phyloP scores from a whole-genome alignment of 2,888 invertebrate species.

The Hypomecis atomaria region DNA sequence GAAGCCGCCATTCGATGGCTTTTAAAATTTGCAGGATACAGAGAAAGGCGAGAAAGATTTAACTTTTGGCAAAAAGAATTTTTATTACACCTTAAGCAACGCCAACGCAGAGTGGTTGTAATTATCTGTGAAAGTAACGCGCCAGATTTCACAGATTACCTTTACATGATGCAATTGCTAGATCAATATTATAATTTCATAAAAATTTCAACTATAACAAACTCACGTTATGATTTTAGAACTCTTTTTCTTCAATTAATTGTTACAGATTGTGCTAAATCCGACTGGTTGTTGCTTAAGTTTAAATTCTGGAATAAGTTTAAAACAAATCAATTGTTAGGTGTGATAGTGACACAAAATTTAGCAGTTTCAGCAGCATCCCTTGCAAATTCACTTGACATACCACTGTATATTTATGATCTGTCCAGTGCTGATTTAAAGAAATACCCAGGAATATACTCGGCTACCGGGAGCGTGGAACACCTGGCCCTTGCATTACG shows the following conservation, averaged over 20 bases:
- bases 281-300: not conserved
- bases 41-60: not conserved
- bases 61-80: not conserved
- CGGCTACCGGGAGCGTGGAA: constrained; percentile 1
- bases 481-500: constrained; percentile 13
- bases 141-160: not conserved
- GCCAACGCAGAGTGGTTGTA: not conserved
- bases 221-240: not conserved
- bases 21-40: not conserved
- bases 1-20: no score
- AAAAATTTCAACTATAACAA: not conserved
- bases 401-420: not conserved
- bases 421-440: not conserved
- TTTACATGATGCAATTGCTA: not conserved
- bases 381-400: not conserved
- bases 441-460: not conserved
- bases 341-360: not conserved
- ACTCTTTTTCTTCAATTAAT: not conserved
- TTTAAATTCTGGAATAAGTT: not conserved
- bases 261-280: not conserved
- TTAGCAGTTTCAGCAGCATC: not conserved
- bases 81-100: not conserved
- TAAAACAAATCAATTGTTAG: not conserved
- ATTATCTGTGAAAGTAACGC: not conserved
- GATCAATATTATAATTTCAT: no score